These are phyloP conservation scores for Netelia inedita DNA, from an alignment of 2,888 invertebrate species.

Conservation along the genomic window DNA sequence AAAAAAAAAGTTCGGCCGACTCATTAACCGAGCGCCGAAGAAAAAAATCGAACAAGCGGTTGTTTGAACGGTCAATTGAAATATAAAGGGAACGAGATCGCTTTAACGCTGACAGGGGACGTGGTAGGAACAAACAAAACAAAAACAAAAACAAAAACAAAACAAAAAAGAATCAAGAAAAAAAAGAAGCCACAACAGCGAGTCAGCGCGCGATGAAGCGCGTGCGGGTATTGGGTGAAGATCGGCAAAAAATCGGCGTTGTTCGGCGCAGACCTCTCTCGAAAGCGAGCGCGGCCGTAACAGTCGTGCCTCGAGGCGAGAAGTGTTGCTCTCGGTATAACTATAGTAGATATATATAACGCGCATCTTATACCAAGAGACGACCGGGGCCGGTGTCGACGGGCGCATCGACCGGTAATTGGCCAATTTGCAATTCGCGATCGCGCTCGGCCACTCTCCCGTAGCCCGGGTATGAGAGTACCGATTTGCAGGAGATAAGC, in stretches of 20 bases:
- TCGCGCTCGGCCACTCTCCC: slow-evolving; percentile 61
- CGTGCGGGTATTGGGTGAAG: slow-evolving; percentile 60
- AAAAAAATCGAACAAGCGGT: slow-evolving; percentile 13
- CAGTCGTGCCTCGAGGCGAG: slow-evolving; percentile 55
- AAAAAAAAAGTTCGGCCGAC: slow-evolving; percentile 3
- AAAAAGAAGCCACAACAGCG: background rate
- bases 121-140: background rate
- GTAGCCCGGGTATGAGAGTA: slow-evolving; percentile 52
- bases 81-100: slow-evolving; percentile 52
- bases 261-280: slow-evolving; percentile 24
- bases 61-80: slow-evolving; percentile 62
- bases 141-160: background rate
- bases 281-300: slow-evolving; percentile 38
- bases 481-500: slow-evolving; percentile 68
- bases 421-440: slow-evolving; percentile 76
- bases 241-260: slow-evolving; percentile 56
- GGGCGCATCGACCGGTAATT: slow-evolving; percentile 74
- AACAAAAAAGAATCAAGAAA: background rate
- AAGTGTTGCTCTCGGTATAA: slow-evolving; percentile 45
- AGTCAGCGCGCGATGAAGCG: slow-evolving; percentile 38
- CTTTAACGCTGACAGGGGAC: slow-evolving; percentile 38
- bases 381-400: slow-evolving; percentile 66
- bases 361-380: slow-evolving; percentile 19
- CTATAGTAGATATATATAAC: background rate
- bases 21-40: slow-evolving; percentile 2